Conservation (phyloP, 2,113 vertebrate species). For the Toxotes chatareus region DNA sequence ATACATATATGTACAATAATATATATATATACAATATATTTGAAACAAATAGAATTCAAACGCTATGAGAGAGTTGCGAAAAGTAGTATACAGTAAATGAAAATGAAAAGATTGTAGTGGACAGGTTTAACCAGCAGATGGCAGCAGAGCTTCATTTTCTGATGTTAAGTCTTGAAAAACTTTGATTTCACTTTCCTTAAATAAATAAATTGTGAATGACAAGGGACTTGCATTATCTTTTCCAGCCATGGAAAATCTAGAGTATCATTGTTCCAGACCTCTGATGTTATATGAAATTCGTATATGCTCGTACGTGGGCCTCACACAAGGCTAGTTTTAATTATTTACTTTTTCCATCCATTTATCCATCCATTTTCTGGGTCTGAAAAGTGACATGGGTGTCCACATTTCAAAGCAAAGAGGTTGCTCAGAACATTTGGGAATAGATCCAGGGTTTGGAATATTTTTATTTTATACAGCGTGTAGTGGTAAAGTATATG, state of each 20-base stretch:
- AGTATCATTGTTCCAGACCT: background rate
- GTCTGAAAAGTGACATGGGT: no score
- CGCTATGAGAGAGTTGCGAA: background rate
- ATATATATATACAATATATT: no score
- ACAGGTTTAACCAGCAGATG: slow-evolving; percentile 35
- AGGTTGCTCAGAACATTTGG: background rate
- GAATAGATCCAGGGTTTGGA: background rate
- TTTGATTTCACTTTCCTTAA: background rate
- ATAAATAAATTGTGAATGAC: background rate
- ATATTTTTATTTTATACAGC: background rate
- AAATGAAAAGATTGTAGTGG: background rate
- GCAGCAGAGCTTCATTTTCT: slow-evolving; percentile 46
- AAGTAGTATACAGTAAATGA: background rate
- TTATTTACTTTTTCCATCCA: background rate
- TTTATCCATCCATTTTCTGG: background rate
- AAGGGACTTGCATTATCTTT: background rate
- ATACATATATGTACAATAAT: background rate
- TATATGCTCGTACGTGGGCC: background rate
- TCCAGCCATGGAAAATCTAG: background rate
- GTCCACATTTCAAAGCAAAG: background rate
- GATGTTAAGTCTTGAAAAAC: background rate
- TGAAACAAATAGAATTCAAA: background rate
- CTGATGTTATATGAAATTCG: background rate
- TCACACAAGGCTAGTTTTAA: background rate
- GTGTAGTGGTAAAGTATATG: background rate